phyloP scores from a whole-genome alignment of 2,888 invertebrate species.

The Entomobrya proxima region DNA sequence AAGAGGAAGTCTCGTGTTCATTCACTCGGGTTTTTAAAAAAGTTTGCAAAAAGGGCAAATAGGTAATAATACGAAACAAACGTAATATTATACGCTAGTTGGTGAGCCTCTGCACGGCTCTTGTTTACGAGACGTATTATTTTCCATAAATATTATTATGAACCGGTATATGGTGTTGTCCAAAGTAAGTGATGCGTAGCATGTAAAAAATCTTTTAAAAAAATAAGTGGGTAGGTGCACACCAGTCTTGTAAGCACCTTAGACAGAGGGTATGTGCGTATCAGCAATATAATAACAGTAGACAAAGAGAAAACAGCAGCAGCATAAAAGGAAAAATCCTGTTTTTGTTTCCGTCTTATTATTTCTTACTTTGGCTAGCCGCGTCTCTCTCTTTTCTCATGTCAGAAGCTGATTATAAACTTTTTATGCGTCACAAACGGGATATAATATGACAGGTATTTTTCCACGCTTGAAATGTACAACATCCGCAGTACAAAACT shows the following conservation, averaged over 20 bases:
- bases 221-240: too few relatives aligned
- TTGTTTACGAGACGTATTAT: too few relatives aligned
- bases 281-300: neutral
- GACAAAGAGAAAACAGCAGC: neutral
- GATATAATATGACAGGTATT: conserved; percentile 48
- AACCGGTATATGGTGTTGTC: too few relatives aligned
- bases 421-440: conserved; percentile 13
- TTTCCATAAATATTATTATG: too few relatives aligned
- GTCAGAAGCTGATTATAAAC: conserved; percentile 47
- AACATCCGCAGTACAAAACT: conserved; percentile 47
- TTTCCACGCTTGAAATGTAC: conserved; percentile 21
- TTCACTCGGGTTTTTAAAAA: neutral
- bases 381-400: conserved; percentile 1
- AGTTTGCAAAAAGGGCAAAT: neutral
- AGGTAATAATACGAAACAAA: too few relatives aligned
- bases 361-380: neutral
- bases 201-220: too few relatives aligned
- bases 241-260: too few relatives aligned
- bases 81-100: too few relatives aligned
- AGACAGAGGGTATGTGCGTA: too few relatives aligned
- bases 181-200: too few relatives aligned
- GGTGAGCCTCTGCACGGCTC: too few relatives aligned
- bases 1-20: neutral
- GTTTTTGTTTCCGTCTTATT: neutral
- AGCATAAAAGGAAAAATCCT: neutral